Evolutionary conservation across 1,140 invertebrate species (phyloP).

Genomic region (Drosophila obscura): DNA sequence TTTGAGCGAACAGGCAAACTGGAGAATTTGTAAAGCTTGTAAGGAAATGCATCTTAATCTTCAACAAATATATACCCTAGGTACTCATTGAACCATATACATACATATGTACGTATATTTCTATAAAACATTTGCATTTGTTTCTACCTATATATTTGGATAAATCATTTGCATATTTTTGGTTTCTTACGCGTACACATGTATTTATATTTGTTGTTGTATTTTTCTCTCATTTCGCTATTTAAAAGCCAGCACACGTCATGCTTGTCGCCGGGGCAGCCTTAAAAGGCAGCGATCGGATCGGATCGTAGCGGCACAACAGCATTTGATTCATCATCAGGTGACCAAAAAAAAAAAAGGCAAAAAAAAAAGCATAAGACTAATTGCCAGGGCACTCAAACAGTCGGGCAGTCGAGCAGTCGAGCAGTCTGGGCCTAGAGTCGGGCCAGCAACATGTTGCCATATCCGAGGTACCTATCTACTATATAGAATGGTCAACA

Average conservation of each 20-base stretch:
- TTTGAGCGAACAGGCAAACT: too few relatives aligned
- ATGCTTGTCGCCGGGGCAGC: conserved; percentile 44
- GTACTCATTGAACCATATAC: neutral
- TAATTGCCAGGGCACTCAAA: conserved; percentile 38
- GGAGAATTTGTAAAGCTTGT: too few relatives aligned
- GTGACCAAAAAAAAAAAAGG: conserved; percentile 47
- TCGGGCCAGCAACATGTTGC: conserved; percentile 39
- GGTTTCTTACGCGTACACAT: conserved; percentile 15
- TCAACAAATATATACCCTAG: too few relatives aligned
- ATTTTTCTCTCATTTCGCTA: conserved; percentile 8
- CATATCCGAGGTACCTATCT: neutral
- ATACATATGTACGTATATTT: conserved; percentile 12
- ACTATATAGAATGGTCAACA: conserved; percentile 29
- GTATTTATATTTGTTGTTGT: conserved; percentile 24
- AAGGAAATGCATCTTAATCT: too few relatives aligned
- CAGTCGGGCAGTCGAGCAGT: conserved; percentile 6
- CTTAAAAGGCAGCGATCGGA: conserved; percentile 56
- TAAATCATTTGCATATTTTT: conserved; percentile 45
- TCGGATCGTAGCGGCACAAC: neutral
- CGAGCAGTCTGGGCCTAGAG: too few relatives aligned
- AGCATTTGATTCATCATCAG: conserved; percentile 59
- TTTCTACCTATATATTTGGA: conserved; percentile 11
- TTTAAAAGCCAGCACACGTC: conserved; percentile 58
- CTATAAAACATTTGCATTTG: conserved; percentile 38
- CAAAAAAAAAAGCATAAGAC: conserved; percentile 18